Conservation (phyloP, 2,888 invertebrate species). For the Drosophila paracracens region DNA sequence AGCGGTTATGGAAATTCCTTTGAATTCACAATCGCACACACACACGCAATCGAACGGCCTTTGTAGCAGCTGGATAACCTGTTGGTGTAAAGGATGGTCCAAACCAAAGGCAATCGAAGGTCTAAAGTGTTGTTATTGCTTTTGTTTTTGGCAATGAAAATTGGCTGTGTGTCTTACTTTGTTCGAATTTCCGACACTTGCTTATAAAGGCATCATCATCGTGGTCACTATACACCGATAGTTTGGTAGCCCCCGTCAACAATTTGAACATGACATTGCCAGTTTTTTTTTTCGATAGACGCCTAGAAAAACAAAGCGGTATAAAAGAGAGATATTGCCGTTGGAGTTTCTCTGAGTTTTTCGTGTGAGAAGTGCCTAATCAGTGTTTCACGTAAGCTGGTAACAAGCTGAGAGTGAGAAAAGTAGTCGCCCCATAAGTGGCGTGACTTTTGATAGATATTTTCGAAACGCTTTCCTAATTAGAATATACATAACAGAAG, state of each 20-base stretch:
- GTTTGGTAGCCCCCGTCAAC: constrained; percentile 41
- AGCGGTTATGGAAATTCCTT: constrained; percentile 80
- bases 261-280: constrained; percentile 57
- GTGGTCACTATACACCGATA: constrained; percentile 27
- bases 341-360: constrained; percentile 13
- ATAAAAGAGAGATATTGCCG: constrained; percentile 3
- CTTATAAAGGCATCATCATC: constrained; percentile 44
- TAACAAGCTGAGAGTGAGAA: constrained; percentile 55
- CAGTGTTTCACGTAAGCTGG: constrained; percentile 62
- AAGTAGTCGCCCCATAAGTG: constrained; percentile 31
- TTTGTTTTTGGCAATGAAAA: constrained; percentile 67
- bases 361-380: constrained; percentile 66
- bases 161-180: constrained; percentile 65
- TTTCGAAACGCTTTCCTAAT: constrained; percentile 56
- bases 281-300: constrained; percentile 30
- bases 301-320: constrained; percentile 41
- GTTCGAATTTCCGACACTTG: constrained; percentile 53
- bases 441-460: constrained; percentile 60
- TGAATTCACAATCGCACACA: constrained; percentile 46
- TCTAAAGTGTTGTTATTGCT: constrained; percentile 38
- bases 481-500: constrained; percentile 77
- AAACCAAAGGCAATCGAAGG: constrained; percentile 47
- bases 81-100: constrained; percentile 49
- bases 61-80: constrained; percentile 54
- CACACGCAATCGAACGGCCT: constrained; percentile 28